Base-by-base conservation (phyloP, 2,113 vertebrate species). In the Empidonax alnorum region DNA sequence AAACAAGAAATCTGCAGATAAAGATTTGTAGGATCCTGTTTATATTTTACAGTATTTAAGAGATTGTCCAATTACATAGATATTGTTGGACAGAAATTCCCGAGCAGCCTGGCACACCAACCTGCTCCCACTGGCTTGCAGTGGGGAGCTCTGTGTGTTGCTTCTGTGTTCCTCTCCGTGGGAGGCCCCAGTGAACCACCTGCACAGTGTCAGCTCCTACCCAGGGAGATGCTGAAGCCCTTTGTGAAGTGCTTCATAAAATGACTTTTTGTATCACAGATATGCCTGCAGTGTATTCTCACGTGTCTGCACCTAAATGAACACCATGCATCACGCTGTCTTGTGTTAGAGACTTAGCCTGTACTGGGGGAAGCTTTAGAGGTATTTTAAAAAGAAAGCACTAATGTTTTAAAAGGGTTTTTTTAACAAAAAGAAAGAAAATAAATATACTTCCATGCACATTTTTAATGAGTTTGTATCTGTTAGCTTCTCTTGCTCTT, bases 251-350 rank as follows among this genome's bases (percentile, higher is more conserved):
- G 7, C 41, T 41, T 56, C 47, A 42, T 42, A 49, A 9, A 42
- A 35, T 5, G 5, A 28, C 7, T 31, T 83, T 47, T 47, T 35
- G 22, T 56, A 8, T 56, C 41, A 28, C 46, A 58, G 76, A 62
- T 37, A 12, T 39, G 17, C 58, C 93, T 91, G 66, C 71, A 49
- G 31, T 24, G 1, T 35, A 14, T 85, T 82, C 44, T 33, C 2
- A 0, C 46, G 72, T 18, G 52, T 31, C 41, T 68, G 23, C 33
- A 27, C 7, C 79, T 39, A n/a, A 61, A 44, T 0, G 4, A 89
- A 9, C 46, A 33, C 22, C 24, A 4, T 9, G 5, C 14, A 33
- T 44, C 44, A n/a, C 0, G 0, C 14, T 33, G 25, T 12, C 47
- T 49, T 52, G 28, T 82, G 23, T 24, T 69, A 33, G 46, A 68